phyloP scores from a whole-genome alignment of 1,140 invertebrate species.

The Trichomalopsis sarcophagae region DNA sequence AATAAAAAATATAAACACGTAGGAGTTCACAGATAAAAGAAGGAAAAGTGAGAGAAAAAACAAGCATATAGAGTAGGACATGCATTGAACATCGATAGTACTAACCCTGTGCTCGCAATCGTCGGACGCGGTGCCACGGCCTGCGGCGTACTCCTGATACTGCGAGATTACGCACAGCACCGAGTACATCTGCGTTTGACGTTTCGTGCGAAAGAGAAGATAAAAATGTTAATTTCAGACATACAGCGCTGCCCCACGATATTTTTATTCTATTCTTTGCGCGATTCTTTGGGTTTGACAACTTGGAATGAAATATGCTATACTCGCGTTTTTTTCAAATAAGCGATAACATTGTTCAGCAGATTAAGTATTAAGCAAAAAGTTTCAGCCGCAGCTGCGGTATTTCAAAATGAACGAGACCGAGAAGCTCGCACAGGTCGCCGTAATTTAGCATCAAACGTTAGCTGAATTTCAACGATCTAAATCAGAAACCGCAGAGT shows the following conservation, averaged over 20 bases:
- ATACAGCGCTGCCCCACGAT: too few species aligned
- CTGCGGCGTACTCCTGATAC: slow-evolving; percentile 86
- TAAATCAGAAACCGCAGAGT: neutral
- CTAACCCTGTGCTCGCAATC: slow-evolving; percentile 73
- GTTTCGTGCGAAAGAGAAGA: neutral
- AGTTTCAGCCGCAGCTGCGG: neutral
- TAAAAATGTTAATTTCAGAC: neutral
- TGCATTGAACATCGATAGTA: slow-evolving; percentile 37
- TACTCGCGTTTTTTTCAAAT: too few species aligned
- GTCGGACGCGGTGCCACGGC: slow-evolving; percentile 82
- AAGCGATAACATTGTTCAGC: too few species aligned
- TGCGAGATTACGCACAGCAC: slow-evolving; percentile 88
- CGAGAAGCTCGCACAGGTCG: neutral
- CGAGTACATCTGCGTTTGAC: slow-evolving; percentile 80
- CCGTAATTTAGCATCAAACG: neutral
- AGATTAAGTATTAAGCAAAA: neutral
- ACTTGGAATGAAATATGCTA: too few species aligned
- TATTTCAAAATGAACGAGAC: neutral
- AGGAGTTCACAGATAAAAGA: neutral
- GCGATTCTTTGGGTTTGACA: neutral
- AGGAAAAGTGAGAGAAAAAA: neutral
- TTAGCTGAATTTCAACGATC: slow-evolving; percentile 1
- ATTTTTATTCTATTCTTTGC: neutral
- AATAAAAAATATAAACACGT: too few species aligned
- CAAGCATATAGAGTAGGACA: neutral